Base-by-base conservation (phyloP, 2,797 vertebrate genomes). In the Chaetodon trifasciatus region DNA sequence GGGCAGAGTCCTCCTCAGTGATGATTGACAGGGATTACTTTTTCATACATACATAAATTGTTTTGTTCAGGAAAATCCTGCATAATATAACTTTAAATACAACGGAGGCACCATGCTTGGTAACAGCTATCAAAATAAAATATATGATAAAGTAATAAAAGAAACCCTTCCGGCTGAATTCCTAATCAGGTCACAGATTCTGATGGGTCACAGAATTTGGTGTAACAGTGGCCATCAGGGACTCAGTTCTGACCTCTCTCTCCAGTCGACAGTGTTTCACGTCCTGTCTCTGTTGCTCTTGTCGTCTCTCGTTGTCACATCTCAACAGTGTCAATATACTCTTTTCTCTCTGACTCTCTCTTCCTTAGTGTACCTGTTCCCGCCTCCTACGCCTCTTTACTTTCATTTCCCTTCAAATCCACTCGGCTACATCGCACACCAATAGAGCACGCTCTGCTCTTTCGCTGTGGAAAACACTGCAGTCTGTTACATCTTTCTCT, bases 361-460 rank as follows among this genome's bases (percentile, higher is more conserved):
- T 53, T 76, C 52, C 39, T 72, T 56, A 0, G 2, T 64, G 50
- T 21, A 70, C 74, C 70, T 78, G 44, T 74, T 74, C 73, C 76
- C n/a, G 1, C 52, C 64, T 74, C 69, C 69, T 83, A 68, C 24
- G 17, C 61, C 35, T 70, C 75, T 70, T 16, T 32, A 8, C 81
- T 78, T 70, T 74, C 24, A 70, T 81, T 67, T 75, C 61, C 49
- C 56, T 78, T 49, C 60, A 79, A 64, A 76, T 77, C 67, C 69
- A 28, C 69, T 42, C 40, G 5, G 24, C 42, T 60, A 23, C 53
- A n/a, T 57, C 24, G 15, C 64, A 68, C 39, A 64, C 60, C 58
- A 66, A 12, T 5, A 40, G 50, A 55, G 47, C 5, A 7, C 50
- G 32, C 50, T 55, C 74, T 69, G 15, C 64, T 74, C 21, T 61